These are phyloP conservation scores for Euthynnus affinis DNA, from an alignment of 2,797 vertebrate species.

Conservation along the genomic window DNA sequence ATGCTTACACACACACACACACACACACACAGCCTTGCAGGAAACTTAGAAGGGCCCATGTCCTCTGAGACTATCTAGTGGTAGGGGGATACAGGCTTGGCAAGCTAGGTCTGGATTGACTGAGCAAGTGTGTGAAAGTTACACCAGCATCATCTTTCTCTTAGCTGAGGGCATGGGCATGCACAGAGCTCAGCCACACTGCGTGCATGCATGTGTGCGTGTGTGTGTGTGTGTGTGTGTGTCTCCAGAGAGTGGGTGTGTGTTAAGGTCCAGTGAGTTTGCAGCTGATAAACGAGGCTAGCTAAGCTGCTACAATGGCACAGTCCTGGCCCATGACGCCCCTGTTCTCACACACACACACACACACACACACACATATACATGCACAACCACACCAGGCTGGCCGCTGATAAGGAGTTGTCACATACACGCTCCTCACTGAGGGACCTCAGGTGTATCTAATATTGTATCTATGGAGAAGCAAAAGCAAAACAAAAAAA, in stretches of 20 bases:
- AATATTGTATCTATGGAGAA: too few relatives aligned
- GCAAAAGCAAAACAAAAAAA: too few relatives aligned
- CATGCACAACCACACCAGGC: slow-evolving; percentile 71
- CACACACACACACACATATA: slow-evolving; percentile 72
- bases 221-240: slow-evolving; percentile 10
- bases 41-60: slow-evolving; percentile 63
- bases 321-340: slow-evolving; percentile 70
- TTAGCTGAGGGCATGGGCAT: slow-evolving; percentile 49
- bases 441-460: slow-evolving; percentile 47
- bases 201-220: not conserved
- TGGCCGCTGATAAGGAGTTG: slow-evolving; percentile 83
- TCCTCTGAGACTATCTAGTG: slow-evolving; percentile 63
- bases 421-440: slow-evolving; percentile 72
- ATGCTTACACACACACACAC: slow-evolving; percentile 37
- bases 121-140: slow-evolving; percentile 39
- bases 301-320: slow-evolving; percentile 85
- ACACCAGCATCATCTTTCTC: slow-evolving; percentile 77
- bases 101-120: slow-evolving; percentile 58
- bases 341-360: slow-evolving; percentile 56
- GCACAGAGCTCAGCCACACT: slow-evolving; percentile 40
- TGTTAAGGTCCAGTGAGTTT: slow-evolving; percentile 84
- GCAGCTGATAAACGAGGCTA: slow-evolving; percentile 81
- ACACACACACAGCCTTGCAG: slow-evolving; percentile 45
- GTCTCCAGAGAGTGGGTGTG: slow-evolving; percentile 59
- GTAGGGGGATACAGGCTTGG: slow-evolving; percentile 67